Percentiles rank a stretch among this genome's conserved stretches.
These are phyloP conservation scores for Nyctibius grandis DNA, from an alignment of 2,797 vertebrate genomes.

Conservation along the genomic window DNA sequence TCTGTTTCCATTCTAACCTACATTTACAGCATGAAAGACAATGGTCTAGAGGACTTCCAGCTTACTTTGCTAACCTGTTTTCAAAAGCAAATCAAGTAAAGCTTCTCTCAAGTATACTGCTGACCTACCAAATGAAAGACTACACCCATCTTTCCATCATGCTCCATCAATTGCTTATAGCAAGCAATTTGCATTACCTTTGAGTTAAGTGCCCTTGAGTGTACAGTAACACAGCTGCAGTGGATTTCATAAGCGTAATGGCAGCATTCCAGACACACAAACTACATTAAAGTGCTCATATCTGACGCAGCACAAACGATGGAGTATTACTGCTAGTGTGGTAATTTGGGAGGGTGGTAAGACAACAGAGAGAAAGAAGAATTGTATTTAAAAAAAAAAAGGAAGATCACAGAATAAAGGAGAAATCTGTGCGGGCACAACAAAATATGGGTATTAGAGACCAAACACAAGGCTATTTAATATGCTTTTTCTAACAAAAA, in stretches of 20 bases:
- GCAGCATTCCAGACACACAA: slow-evolving; percentile 10
- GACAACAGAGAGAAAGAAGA: neutral
- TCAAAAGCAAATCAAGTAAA: slow-evolving; percentile 39
- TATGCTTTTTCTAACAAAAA: neutral
- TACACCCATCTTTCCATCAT: slow-evolving; percentile 53
- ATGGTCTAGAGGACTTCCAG: neutral
- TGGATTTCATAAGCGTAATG: neutral
- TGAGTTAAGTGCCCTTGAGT: slow-evolving; percentile 42
- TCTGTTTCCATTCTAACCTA: neutral
- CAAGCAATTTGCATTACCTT: slow-evolving; percentile 55
- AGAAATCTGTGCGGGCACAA: neutral
- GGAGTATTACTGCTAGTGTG: neutral
- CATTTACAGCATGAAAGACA: neutral
- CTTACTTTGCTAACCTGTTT: neutral
- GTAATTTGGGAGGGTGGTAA: neutral
- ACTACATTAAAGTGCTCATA: neutral
- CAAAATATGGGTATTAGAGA: neutral
- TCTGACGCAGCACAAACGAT: neutral
- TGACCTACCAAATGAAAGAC: slow-evolving; percentile 44
- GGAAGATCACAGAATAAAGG: neutral
- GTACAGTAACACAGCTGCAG: slow-evolving; percentile 39
- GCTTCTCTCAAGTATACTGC: neutral
- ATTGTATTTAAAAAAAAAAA: neutral
- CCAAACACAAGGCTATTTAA: neutral
- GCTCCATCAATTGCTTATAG: slow-evolving; percentile 50